phyloP scores from a whole-genome alignment of 2,113 vertebrate species.

The Dasyurus viverrinus region DNA sequence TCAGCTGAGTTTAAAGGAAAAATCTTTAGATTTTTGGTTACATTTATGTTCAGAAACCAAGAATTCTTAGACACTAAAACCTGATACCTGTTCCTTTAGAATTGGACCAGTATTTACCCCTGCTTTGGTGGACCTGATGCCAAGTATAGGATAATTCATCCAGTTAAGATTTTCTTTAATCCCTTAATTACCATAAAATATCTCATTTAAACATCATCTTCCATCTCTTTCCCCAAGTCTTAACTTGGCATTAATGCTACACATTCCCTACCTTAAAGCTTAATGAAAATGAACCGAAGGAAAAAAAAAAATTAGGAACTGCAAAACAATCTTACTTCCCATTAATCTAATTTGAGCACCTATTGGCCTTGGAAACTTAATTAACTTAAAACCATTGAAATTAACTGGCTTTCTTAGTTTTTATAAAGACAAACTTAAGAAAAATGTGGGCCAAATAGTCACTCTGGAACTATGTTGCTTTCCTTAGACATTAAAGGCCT shows the following conservation, averaged over 20 bases:
- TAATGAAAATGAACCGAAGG: constrained; percentile 35
- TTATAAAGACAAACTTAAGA: constrained; percentile 38
- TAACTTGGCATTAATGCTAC: not conserved
- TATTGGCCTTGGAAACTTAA: not conserved
- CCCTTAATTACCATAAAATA: not conserved
- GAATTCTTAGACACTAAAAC: not conserved
- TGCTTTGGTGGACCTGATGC: not conserved
- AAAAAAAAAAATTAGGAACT: constrained; percentile 47
- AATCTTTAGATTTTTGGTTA: constrained; percentile 6
- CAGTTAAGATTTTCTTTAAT: not conserved
- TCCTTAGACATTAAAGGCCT: constrained; percentile 52
- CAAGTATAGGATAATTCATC: not conserved
- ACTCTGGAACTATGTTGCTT: constrained; percentile 14
- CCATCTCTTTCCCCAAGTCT: not conserved
- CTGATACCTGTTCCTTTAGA: not conserved
- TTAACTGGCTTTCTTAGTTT: constrained; percentile 45
- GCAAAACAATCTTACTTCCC: constrained; percentile 10
- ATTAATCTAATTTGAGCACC: constrained; percentile 48
- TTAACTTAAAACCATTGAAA: constrained; percentile 20
- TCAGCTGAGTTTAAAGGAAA: not conserved
- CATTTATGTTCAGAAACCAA: constrained; percentile 18
- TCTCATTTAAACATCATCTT: not conserved
- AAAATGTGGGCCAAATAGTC: constrained; percentile 5
- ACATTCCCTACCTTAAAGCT: not conserved
- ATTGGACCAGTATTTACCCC: not conserved